phyloP scores from a whole-genome alignment of 2,797 vertebrate genomes.

The Schizothorax lantsangensis region DNA sequence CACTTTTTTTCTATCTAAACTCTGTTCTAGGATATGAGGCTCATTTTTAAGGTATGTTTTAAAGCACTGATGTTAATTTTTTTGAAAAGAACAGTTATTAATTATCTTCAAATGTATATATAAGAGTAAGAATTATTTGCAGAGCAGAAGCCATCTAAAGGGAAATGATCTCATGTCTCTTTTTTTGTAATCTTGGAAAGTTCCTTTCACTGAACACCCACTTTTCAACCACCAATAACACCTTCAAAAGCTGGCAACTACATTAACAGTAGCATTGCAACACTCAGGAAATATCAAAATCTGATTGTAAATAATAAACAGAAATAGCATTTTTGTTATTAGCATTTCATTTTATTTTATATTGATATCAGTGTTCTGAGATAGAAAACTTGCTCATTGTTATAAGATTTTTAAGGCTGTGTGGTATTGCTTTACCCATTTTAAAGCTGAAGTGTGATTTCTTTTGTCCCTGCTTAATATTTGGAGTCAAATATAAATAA shows the following conservation, averaged over 20 bases:
- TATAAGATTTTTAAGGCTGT: neutral
- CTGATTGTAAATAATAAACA: conserved; percentile 6
- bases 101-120: neutral
- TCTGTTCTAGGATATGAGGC: neutral
- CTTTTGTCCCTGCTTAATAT: neutral
- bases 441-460: neutral
- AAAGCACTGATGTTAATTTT: neutral
- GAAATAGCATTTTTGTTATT: conserved; percentile 29
- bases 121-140: neutral
- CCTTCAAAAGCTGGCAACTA: neutral
- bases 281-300: neutral
- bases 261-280: neutral
- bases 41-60: neutral
- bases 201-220: neutral
- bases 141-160: conserved; percentile 1
- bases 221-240: neutral
- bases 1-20: neutral
- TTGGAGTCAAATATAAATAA: neutral
- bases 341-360: conserved; percentile 43
- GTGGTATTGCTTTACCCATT: neutral
- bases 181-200: neutral
- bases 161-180: conserved; percentile 14
- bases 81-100: neutral
- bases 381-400: neutral
- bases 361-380: conserved; percentile 19